Conservation (phyloP, 1,140 invertebrate genomes). For the Maconellicoccus hirsutus region DNA sequence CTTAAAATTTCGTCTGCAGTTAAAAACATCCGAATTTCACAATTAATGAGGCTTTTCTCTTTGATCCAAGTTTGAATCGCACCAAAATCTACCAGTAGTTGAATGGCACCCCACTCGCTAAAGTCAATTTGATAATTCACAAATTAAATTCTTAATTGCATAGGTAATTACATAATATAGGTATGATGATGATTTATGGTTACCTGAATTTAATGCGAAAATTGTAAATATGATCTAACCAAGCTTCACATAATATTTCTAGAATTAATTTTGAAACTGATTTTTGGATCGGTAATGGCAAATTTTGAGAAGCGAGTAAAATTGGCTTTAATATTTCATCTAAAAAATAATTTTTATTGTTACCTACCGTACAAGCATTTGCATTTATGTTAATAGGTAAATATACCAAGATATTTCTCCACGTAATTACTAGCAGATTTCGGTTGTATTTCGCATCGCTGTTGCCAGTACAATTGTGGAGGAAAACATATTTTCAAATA, state of each 20-base stretch:
- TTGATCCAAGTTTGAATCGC: constrained; percentile 58
- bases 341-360: constrained; percentile 35
- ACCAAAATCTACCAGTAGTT: constrained; percentile 60
- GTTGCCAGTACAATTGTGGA: constrained; percentile 48
- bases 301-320: constrained; percentile 49
- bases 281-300: constrained; percentile 40
- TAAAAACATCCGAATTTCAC: constrained; percentile 49
- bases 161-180: background rate
- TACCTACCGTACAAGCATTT: background rate
- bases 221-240: constrained; percentile 70
- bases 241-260: constrained; percentile 67
- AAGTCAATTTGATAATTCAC: no score
- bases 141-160: no score
- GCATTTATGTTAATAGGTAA: background rate
- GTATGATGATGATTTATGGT: constrained; percentile 24
- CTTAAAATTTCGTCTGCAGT: constrained; percentile 49
- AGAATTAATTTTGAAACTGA: constrained; percentile 60
- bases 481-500: constrained; percentile 67
- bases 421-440: constrained; percentile 42
- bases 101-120: constrained; percentile 52
- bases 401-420: constrained; percentile 48
- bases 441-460: constrained; percentile 33
- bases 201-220: constrained; percentile 67
- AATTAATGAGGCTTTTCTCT: constrained; percentile 38
- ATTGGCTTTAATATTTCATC: constrained; percentile 61